Evolutionary conservation across 2,797 vertebrate genomes (phyloP), one percentile per base, ranked within the genome.

Genomic region (Phoebastria nigripes): DNA sequence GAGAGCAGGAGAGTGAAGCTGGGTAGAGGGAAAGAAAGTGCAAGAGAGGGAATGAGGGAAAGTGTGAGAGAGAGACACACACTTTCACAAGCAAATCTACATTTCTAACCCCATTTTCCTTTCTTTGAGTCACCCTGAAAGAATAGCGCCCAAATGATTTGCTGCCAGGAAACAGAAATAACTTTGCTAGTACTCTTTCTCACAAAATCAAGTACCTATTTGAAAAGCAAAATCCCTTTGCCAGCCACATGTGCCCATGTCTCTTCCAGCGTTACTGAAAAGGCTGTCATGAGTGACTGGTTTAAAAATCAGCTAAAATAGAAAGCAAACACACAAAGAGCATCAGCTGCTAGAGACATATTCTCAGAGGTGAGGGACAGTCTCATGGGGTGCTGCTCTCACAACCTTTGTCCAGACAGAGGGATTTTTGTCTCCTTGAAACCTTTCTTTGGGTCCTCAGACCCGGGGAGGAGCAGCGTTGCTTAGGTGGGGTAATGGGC

Each of bases 291-390:
- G 69, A 91, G n/a, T 56, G 70, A 88, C 39, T 67, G 8, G 28
- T 85, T 91, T 87, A 77, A 95, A 94, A 84, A 66, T 69, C 84
- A 82, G 18, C 61, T 85, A 28, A 94, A 95, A 71, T 14, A 77
- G 77, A 91, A 94, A 89, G 21, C 31, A 91, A 87, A 82, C 29
- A 37, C 61, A 61, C 39, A 63, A 82, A 82, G 65, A 82, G 29
- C 54, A 86, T 93, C 84, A 88, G 58, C 55, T 89, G 55, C 71
- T 78, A 70, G 16, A 84, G 47, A 42, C 28, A 11, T 24, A 62
- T 82, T 73, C 74, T 93, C 80, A 67, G 73, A 83, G 67, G 49
- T n/a, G 28, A 81, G 24, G 26, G 24, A 54, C 59, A 54, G 42
- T 87, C 86, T 90, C 66, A 11, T 31, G 69, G 71, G 46, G 13